Evolutionary conservation across 2,113 vertebrate species (phyloP), one percentile per base, ranked within the genome.

Genomic region (Channa maculata): DNA sequence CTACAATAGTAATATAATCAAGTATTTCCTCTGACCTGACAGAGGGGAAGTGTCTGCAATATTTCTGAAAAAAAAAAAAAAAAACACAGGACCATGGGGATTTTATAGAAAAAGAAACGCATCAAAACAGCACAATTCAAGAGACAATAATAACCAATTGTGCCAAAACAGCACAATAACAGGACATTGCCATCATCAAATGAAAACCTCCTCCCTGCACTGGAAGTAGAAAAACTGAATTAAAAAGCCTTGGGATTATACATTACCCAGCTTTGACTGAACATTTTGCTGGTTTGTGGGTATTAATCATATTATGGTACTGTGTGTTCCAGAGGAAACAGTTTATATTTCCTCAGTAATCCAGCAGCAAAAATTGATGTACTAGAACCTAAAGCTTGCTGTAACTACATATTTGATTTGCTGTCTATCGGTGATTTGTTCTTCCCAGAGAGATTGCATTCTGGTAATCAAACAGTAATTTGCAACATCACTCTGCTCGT

Each of bases 401-500:
- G 51, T 64, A 52, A 75, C 70, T 52, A 76, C 52, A 82, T 71
- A 71, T 80, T 77, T 58, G 55, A 80, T 75, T 75, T 69, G 66
- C 45, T 67, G 12, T 1, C 38, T 62, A 49, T 62, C 65, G 49
- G 60, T 0, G 5, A 53, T 64, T 79, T 77, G 52, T 64, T 80
- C 48, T 46, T 81, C 64, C 65, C 67, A 36, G 15, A 44, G 58
- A 76, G 64, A 71, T 45, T 15, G 50, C 63, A 43, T 51, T 71
- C 38, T 51, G 12, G 33, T 72, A 78, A 85, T 76, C 80, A 83
- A 71, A 82, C 75, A 79, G 63, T 67, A 44, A 85, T 82, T 69
- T 80, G 49, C 54, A 75, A 62, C 50, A 77, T 75, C 44, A 57
- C 49, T 71, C 37, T 50, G 48, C 24, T 58, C 78, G 86, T 85